These are phyloP conservation scores for Monoplex corrugatus DNA, from an alignment of 2,888 invertebrate species.

Conservation along the genomic window DNA sequence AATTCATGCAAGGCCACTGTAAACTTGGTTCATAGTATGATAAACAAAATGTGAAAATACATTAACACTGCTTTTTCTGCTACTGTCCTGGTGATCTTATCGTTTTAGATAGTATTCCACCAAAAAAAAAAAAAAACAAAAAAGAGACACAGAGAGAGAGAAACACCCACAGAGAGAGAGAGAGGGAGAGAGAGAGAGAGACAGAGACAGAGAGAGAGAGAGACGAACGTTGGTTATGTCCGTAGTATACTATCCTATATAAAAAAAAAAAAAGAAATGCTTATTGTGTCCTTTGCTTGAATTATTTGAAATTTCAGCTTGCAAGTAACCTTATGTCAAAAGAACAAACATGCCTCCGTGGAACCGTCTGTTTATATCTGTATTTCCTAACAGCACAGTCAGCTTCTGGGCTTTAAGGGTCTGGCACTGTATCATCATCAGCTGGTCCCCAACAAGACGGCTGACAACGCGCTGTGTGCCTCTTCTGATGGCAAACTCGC, in stretches of 20 bases:
- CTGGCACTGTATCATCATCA: slow-evolving; percentile 27
- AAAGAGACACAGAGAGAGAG: background rate
- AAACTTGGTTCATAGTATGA: too few species aligned
- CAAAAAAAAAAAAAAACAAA: background rate
- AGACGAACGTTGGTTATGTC: background rate
- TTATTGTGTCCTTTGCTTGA: too few species aligned
- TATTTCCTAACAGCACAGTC: background rate
- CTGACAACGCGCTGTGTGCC: slow-evolving; percentile 8
- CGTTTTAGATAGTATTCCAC: too few species aligned
- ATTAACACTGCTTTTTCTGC: too few species aligned
- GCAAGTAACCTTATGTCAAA: too few species aligned
- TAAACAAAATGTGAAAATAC: background rate
- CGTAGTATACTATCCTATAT: too few species aligned
- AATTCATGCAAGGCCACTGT: background rate
- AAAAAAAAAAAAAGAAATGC: too few species aligned
- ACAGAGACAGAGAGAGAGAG: slow-evolving; percentile 25
- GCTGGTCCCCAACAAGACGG: background rate
- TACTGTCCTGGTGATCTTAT: too few species aligned
- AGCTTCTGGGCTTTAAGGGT: slow-evolving; percentile 1
- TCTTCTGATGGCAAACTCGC: slow-evolving; percentile 25
- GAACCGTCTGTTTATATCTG: background rate
- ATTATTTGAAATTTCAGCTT: too few species aligned
- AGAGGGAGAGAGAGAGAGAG: background rate
- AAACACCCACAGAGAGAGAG: background rate
- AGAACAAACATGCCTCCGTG: too few species aligned